Base-by-base conservation (phyloP, 30 jellyfish, hydroid and myxozoan species). In the Chrysaora quinquecirrha region DNA sequence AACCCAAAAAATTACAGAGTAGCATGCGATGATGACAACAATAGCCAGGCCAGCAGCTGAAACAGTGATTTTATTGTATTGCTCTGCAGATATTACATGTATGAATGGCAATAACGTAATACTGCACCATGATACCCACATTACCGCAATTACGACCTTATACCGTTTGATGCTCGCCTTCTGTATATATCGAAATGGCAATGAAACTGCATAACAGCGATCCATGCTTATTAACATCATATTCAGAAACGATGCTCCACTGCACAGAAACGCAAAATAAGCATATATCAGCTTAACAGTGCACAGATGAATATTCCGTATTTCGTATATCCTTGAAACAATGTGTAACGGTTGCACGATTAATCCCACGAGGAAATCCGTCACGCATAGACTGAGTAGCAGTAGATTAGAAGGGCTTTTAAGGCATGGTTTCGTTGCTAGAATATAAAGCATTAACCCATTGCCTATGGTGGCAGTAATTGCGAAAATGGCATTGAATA, bases 201-300 rank as follows among this genome's bases (percentile, higher is more conserved):
- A 30, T 12, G 78, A 78, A 22, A 78, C 82, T 1, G 89, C 89
- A 33, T 78, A 78, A 34, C 64, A 64, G 21, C 89, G 33, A 50
- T 78, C 89, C 63, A 78, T 24, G 63, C 89, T 78, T 35, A 78
- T 78, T 2, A 78, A 64, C 33, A 77, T 67, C 31, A 78, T 66
- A 29, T 65, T 78, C 2, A 78, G 63, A 24, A 63, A 78, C 67
- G 89, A 78, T 52, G 89, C 89, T 0, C 89, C 89, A 46, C 89
- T 78, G 78, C 89, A 78, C 19, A 78, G 64, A 49, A 78, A 63
- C 38, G 82, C 89, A 46, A 78, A 78, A 50, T 78, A 78, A 19
- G 89, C 81, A 66, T 78, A 78, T 6, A 48, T 32, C 34, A 78
- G 89, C 66, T 78, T 78, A 16, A 78, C 82, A 3, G 52, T 64